These are phyloP conservation scores for Tokudaia muenninki DNA, from an alignment of 2,797 vertebrate species.

Conservation along the genomic window DNA sequence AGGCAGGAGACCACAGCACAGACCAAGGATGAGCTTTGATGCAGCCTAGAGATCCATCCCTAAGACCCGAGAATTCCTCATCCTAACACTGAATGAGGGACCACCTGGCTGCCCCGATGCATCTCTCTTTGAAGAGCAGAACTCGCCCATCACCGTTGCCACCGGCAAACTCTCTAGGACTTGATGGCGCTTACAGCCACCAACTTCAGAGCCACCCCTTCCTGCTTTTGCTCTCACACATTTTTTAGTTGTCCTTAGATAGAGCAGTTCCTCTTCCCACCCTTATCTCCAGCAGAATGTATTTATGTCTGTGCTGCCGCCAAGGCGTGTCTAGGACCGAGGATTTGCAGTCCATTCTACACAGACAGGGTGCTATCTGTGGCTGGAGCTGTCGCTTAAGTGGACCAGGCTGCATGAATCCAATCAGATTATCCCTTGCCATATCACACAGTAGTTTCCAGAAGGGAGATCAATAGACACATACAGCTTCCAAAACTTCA, in stretches of 20 bases:
- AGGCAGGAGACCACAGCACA: too few species aligned
- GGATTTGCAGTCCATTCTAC: background rate
- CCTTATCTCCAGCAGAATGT: constrained; percentile 60
- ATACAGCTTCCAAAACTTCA: constrained; percentile 22
- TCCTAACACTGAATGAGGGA: background rate
- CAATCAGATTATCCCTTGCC: constrained; percentile 73
- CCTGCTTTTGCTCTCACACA: constrained; percentile 58
- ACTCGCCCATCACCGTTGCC: background rate
- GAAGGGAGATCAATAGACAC: background rate
- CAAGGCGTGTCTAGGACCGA: background rate
- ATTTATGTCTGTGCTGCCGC: background rate
- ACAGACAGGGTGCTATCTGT: constrained; percentile 15
- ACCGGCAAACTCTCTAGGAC: background rate
- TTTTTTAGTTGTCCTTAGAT: constrained; percentile 64
- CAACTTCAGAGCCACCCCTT: background rate
- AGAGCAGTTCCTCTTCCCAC: constrained; percentile 69
- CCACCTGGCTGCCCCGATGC: background rate
- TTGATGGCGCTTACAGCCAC: background rate
- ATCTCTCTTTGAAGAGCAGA: background rate
- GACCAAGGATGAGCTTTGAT: background rate
- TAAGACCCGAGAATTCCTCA: background rate
- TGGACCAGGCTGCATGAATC: background rate
- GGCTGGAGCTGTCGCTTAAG: constrained; percentile 24
- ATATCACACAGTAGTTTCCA: constrained; percentile 11
- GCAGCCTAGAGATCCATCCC: background rate